Evolutionary conservation across 2,113 vertebrate genomes (phyloP).

Genomic region (Mesitornis unicolor): DNA sequence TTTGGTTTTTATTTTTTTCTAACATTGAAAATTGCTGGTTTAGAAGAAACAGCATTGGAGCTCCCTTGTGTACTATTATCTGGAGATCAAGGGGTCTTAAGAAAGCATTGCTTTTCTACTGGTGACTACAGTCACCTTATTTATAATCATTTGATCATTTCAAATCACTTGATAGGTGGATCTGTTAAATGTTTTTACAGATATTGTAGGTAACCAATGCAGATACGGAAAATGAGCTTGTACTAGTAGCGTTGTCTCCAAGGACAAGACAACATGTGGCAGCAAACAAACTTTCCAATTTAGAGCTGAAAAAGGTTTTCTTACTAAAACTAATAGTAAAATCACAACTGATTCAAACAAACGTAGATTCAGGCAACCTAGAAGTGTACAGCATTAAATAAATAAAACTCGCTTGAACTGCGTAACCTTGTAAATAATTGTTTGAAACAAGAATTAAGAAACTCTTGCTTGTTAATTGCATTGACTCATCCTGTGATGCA

Average conservation of each 20-base stretch:
- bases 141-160: background rate
- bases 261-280: background rate
- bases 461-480: background rate
- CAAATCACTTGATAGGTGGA: background rate
- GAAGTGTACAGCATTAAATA: background rate
- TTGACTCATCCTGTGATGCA: background rate
- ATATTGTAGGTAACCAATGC: background rate
- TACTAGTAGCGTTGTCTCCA: background rate
- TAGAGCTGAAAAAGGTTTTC: background rate
- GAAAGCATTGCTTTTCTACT: background rate
- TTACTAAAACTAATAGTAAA: background rate
- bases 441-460: background rate
- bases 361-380: background rate
- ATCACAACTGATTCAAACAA: background rate
- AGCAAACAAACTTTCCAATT: background rate
- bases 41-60: background rate
- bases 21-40: background rate
- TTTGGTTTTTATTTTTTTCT: background rate
- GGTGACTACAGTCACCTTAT: background rate
- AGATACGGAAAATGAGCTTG: background rate
- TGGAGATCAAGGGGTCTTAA: background rate
- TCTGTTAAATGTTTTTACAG: background rate
- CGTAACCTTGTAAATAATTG: background rate
- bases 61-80: background rate
- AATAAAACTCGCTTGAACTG: background rate